Evolutionary conservation across 2,797 vertebrate genomes (phyloP).

Genomic region (Enteromius mattozi): DNA sequence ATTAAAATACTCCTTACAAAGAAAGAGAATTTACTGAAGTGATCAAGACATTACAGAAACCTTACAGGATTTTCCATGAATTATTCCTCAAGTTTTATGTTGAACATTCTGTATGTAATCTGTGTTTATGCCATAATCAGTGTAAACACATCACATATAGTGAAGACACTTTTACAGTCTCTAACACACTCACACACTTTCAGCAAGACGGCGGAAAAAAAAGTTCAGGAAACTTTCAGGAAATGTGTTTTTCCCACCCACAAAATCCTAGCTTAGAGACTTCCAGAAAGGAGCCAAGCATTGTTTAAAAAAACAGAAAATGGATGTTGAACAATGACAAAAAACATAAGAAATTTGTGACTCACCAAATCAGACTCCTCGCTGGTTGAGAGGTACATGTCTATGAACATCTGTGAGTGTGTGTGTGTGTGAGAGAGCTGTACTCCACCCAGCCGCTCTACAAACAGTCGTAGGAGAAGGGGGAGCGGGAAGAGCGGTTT

Average conservation of each 20-base stretch:
- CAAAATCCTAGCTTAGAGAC: constrained; percentile 29
- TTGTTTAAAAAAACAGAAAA: constrained; percentile 46
- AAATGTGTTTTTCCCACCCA: constrained; percentile 25
- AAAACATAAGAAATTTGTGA: constrained; percentile 28
- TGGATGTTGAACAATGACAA: constrained; percentile 6
- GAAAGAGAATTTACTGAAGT: background rate
- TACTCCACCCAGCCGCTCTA: constrained; percentile 60
- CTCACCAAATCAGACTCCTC: constrained; percentile 64
- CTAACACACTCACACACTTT: constrained; percentile 11
- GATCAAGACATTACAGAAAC: background rate
- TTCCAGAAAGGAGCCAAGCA: constrained; percentile 40
- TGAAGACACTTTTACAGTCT: constrained; percentile 19
- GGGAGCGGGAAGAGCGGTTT: constrained; percentile 46
- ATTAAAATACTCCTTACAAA: background rate
- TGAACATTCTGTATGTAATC: background rate
- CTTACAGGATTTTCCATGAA: background rate
- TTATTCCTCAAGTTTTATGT: background rate
- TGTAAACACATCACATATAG: constrained; percentile 44
- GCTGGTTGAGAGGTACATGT: constrained; percentile 64
- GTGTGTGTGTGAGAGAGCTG: constrained; percentile 26
- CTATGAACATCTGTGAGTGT: constrained; percentile 43
- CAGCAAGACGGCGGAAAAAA: background rate
- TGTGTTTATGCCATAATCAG: constrained; percentile 27
- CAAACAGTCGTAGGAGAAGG: constrained; percentile 57
- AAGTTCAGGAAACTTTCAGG: constrained; percentile 41